phyloP scores from a whole-genome alignment of 2,888 invertebrate species.

The Aricia artaxerxes region DNA sequence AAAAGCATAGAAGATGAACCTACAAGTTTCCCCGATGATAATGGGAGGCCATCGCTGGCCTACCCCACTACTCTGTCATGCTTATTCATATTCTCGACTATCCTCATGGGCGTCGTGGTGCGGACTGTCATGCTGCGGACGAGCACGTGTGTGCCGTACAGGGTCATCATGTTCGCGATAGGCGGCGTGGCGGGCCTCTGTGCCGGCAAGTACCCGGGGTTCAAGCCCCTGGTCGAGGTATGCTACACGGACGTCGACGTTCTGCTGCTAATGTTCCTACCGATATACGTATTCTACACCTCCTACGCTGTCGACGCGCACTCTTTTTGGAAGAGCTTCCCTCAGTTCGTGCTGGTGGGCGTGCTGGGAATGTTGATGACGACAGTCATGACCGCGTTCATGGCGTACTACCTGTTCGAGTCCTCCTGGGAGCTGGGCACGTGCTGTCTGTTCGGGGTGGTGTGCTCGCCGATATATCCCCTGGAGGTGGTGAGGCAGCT shows the following conservation, averaged over 20 bases:
- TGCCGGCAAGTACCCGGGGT: slow-evolving; percentile 55
- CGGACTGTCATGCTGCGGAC: slow-evolving; percentile 62
- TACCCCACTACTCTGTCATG: slow-evolving; percentile 60
- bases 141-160: slow-evolving; percentile 58
- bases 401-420: slow-evolving; percentile 66
- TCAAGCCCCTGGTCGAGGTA: slow-evolving; percentile 60
- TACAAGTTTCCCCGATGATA: slow-evolving; percentile 34
- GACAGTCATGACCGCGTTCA: slow-evolving; percentile 59
- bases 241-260: slow-evolving; percentile 64
- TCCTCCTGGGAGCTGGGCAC: slow-evolving; percentile 61
- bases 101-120: slow-evolving; percentile 61
- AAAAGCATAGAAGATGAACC: neutral
- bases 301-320: slow-evolving; percentile 68
- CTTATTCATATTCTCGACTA: slow-evolving; percentile 58
- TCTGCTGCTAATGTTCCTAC: slow-evolving; percentile 57
- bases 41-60: slow-evolving; percentile 49
- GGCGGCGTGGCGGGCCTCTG: slow-evolving; percentile 65
- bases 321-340: slow-evolving; percentile 65
- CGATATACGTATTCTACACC: slow-evolving; percentile 63
- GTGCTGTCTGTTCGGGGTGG: slow-evolving; percentile 62
- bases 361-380: slow-evolving; percentile 63
- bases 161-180: slow-evolving; percentile 66
- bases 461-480: slow-evolving; percentile 69
- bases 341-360: slow-evolving; percentile 64
- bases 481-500: slow-evolving; percentile 66